Conservation (phyloP, 1,140 invertebrate species). For the Brachionus plicatilis region DNA sequence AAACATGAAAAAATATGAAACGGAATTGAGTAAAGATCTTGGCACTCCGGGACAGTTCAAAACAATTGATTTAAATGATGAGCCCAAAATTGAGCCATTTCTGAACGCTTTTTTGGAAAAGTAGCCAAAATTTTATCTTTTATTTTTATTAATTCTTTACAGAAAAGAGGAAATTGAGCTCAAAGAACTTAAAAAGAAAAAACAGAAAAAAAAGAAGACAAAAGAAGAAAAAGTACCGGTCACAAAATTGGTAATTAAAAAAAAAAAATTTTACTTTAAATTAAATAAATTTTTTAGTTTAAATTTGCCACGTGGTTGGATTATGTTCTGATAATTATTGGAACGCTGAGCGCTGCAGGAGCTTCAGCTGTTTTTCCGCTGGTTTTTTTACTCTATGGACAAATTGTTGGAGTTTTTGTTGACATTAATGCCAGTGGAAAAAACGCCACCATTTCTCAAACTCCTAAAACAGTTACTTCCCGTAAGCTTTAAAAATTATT, state of each 20-base stretch:
- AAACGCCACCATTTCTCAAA: background rate
- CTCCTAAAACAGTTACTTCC: background rate
- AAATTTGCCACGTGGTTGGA: constrained; percentile 28
- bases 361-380: background rate
- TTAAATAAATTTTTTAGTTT: background rate
- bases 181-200: background rate
- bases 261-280: background rate
- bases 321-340: background rate
- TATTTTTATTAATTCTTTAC: background rate
- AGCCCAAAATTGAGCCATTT: background rate
- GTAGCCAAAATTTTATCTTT: background rate
- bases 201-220: background rate
- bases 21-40: background rate
- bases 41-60: background rate
- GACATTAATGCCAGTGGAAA: background rate
- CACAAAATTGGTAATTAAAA: background rate
- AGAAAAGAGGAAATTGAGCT: background rate
- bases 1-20: background rate
- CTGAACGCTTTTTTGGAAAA: background rate
- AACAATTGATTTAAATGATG: background rate
- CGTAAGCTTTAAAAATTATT: background rate
- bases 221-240: background rate
- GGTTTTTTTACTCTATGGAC: constrained; percentile 4
- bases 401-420: constrained; percentile 11
- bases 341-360: background rate